Conservation (phyloP, 92 coral and sea anemone species). For the Epizoanthus rinbou region DNA sequence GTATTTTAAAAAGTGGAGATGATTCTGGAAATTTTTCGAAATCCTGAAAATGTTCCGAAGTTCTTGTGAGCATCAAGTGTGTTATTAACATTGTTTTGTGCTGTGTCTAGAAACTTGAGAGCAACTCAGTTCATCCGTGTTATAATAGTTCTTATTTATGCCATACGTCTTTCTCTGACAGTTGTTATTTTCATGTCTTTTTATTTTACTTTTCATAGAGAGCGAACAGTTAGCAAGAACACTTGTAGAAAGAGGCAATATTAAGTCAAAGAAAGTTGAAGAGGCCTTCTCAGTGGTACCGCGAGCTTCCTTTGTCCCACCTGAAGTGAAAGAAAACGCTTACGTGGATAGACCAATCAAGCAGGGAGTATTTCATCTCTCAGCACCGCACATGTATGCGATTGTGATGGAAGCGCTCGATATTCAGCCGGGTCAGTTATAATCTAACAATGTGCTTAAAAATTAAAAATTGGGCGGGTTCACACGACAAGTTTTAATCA, state of each 20-base stretch:
- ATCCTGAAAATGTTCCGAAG: too few relatives aligned
- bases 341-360: conserved; percentile 83
- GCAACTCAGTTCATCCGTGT: too few relatives aligned
- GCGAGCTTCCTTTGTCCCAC: conserved; percentile 88
- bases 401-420: conserved; percentile 92
- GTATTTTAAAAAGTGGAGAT: too few relatives aligned
- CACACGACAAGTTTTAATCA: too few relatives aligned
- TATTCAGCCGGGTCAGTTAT: conserved; percentile 80
- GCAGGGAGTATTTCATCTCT: conserved; percentile 85
- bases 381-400: conserved; percentile 99
- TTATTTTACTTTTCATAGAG: neutral
- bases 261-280: conserved; percentile 77
- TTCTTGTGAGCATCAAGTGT: too few relatives aligned
- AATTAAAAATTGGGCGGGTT: too few relatives aligned
- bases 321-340: conserved; percentile 78
- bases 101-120: too few relatives aligned
- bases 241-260: conserved; percentile 77
- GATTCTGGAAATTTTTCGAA: too few relatives aligned
- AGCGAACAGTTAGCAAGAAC: conserved; percentile 80
- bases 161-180: too few relatives aligned
- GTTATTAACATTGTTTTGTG: too few relatives aligned
- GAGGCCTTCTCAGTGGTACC: conserved; percentile 85
- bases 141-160: too few relatives aligned
- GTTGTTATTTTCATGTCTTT: neutral
- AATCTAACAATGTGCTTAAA: too few relatives aligned